These are phyloP conservation scores for Frankliniella fusca DNA, from an alignment of 2,888 invertebrate species.

Conservation along the genomic window DNA sequence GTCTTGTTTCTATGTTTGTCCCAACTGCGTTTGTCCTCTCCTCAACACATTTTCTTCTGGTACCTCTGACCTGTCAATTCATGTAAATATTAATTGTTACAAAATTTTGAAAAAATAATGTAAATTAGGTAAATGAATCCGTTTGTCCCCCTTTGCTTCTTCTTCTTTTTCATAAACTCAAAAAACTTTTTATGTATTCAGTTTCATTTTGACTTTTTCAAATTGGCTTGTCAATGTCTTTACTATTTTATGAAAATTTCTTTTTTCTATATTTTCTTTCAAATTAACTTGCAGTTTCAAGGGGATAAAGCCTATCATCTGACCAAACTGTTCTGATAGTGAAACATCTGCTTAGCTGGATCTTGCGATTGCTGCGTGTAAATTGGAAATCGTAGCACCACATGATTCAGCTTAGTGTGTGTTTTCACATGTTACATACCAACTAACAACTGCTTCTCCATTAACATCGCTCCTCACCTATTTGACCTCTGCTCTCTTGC, in stretches of 20 bases:
- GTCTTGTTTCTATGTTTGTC: no score
- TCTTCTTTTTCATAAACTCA: neutral
- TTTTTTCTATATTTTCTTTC: neutral
- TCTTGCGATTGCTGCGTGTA: constrained; percentile 56
- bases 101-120: no score
- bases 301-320: no score
- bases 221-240: neutral
- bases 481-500: neutral
- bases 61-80: no score
- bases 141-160: neutral
- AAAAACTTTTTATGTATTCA: neutral
- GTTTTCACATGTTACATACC: constrained; percentile 13
- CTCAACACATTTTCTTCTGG: no score
- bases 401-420: constrained; percentile 62
- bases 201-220: neutral
- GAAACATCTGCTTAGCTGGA: constrained; percentile 48
- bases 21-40: no score
- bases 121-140: no score
- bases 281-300: neutral
- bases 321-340: neutral
- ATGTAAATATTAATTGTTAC: no score
- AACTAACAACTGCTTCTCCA: constrained; percentile 40
- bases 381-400: constrained; percentile 59
- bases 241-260: neutral
- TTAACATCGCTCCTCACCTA: constrained; percentile 27